Percentiles rank a stretch among this genome's conserved stretches.
Conservation (phyloP, 2,888 invertebrate genomes). For the Heliconius hortense region DNA sequence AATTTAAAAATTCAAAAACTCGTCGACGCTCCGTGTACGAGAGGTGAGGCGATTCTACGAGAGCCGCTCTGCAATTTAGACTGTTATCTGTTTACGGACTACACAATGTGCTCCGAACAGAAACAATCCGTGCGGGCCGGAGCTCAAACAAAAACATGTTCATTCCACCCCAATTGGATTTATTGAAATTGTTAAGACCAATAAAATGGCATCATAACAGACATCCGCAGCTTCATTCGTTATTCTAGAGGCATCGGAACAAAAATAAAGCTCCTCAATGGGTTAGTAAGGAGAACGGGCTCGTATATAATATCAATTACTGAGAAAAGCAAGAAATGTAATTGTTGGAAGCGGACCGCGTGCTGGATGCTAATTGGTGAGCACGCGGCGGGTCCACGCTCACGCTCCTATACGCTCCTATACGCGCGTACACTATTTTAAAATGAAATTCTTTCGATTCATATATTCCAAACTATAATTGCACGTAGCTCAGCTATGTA, state of each 20-base stretch:
- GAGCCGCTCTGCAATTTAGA: constrained; percentile 76
- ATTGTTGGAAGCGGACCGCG: constrained; percentile 49
- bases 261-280: constrained; percentile 40
- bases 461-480: constrained; percentile 69
- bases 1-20: constrained; percentile 83
- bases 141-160: constrained; percentile 47
- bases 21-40: constrained; percentile 73
- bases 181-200: constrained; percentile 53
- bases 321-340: constrained; percentile 53
- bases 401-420: constrained; percentile 44
- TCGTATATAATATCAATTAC: constrained; percentile 61
- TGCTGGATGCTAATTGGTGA: constrained; percentile 66
- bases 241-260: constrained; percentile 44
- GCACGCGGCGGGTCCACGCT: constrained; percentile 64
- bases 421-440: constrained; percentile 62
- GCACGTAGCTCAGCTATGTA: constrained; percentile 56
- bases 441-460: constrained; percentile 75
- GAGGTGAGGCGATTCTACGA: constrained; percentile 73
- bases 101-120: constrained; percentile 44
- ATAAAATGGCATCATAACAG: constrained; percentile 49
- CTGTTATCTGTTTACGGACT: constrained; percentile 70
- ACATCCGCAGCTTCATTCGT: constrained; percentile 38
- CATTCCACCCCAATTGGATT: constrained; percentile 27
- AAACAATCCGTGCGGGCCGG: constrained; percentile 36
- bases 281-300: constrained; percentile 50